Conservation (phyloP, 2,797 vertebrate species). For the Phalanger gymnotis region DNA sequence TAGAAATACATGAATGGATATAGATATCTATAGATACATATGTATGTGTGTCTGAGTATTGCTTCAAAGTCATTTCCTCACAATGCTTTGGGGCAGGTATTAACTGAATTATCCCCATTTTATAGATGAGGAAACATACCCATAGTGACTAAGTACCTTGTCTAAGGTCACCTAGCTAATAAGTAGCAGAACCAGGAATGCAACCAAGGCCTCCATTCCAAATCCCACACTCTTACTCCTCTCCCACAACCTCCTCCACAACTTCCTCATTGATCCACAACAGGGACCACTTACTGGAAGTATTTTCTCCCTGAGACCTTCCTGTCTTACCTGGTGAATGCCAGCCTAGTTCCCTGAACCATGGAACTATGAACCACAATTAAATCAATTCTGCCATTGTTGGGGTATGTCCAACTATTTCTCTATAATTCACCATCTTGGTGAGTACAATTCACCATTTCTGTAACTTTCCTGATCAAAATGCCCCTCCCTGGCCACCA, state of each 20-base stretch:
- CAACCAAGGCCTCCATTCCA: background rate
- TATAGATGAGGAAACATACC: background rate
- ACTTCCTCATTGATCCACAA: background rate
- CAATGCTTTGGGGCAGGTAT: background rate
- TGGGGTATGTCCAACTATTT: background rate
- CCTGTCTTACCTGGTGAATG: background rate
- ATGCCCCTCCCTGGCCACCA: background rate
- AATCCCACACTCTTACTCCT: background rate
- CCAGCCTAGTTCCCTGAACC: background rate
- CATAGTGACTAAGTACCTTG: background rate
- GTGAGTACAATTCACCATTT: background rate
- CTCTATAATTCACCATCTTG: background rate
- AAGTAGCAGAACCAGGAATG: background rate
- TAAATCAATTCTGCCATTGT: background rate
- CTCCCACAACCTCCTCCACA: background rate
- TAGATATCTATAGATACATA: too few relatives aligned
- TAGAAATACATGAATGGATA: too few relatives aligned
- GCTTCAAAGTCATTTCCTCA: background rate
- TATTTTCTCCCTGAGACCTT: background rate
- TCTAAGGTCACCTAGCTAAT: background rate
- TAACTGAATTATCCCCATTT: background rate
- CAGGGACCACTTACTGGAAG: background rate
- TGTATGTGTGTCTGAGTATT: too few relatives aligned
- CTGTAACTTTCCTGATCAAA: background rate
- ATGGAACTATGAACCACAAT: background rate